These are phyloP conservation scores for Shargacucullia verbasci DNA, from an alignment of 2,888 invertebrate genomes.

Conservation along the genomic window DNA sequence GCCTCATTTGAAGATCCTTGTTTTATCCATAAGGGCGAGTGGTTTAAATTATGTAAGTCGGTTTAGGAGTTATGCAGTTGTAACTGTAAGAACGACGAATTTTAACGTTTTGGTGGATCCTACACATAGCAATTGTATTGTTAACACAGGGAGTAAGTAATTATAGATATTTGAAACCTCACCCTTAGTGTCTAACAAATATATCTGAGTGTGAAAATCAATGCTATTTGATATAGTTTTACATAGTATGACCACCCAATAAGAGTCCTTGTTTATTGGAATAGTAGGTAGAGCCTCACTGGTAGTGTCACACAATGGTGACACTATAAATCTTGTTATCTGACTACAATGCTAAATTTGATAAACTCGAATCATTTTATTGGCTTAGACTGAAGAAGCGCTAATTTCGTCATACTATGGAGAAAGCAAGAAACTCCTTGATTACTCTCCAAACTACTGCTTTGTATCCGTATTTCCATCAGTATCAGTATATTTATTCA, in stretches of 20 bases:
- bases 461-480: too few relatives aligned
- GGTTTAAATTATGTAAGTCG: constrained; percentile 26
- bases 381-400: too few relatives aligned
- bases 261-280: too few relatives aligned
- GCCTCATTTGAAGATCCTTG: constrained; percentile 26
- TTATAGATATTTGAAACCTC: not conserved
- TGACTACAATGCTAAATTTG: not conserved
- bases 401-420: too few relatives aligned
- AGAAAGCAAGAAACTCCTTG: too few relatives aligned
- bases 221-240: constrained; percentile 13
- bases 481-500: too few relatives aligned
- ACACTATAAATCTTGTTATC: not conserved
- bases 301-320: not conserved
- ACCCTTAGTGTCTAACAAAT: constrained; percentile 5
- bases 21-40: constrained; percentile 31
- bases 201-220: constrained; percentile 8
- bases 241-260: not conserved
- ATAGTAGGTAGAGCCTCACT: not conserved
- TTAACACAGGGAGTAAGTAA: constrained; percentile 29
- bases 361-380: too few relatives aligned
- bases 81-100: constrained; percentile 19
- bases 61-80: constrained; percentile 21
- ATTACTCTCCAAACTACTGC: too few relatives aligned
- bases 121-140: constrained; percentile 35
- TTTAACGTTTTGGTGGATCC: constrained; percentile 22